Evolutionary conservation across 2,888 invertebrate genomes (phyloP), one percentile per base, ranked within the genome.

Genomic region (Drosophila rellima): DNA sequence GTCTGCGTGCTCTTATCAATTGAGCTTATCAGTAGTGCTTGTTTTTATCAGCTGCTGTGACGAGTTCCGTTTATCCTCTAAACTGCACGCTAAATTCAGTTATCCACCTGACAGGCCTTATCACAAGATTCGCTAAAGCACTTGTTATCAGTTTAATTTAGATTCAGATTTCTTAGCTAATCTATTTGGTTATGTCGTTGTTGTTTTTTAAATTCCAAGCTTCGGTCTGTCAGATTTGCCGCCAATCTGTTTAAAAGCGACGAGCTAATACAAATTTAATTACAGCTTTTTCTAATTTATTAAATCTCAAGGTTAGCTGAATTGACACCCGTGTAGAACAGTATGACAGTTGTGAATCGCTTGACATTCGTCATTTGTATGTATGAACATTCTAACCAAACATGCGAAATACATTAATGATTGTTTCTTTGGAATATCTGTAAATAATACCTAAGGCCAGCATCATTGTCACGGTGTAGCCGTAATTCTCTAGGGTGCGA

Each of bases 191-290:
- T 11, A 15, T 18, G 10, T 20, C 13, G 23, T 26, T 40, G 4
- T 29, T 59, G 15, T 3, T 23, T 31, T 10, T 35, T 26, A 2
- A 54, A 20, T 42, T 8, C 10, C 2, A 10, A 7, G 29, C 37
- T 3, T 7, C 6, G 37, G 37, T 11, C 35, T 54, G 51, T 76
- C 70, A 70, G 59, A 54, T 64, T 64, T 70, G 55, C 64, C 75
- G 78, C 64, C 69, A 72, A 72, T 62, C 40, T 45, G 63, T 35
- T 79, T 35, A 70, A 70, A 61, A 45, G 45, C 56, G 54, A 44
- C 51, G 65, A 29, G 54, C 45, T 78, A 84, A 83, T 61, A 65
- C 60, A 59, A 29, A 68, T 88, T 79, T 88, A 83, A 83, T 86
- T 86, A 37, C 35, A 50, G 15, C 51, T 51, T 50, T 73, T 82